Conservation (phyloP, 2,797 vertebrate genomes). For the Antrozous pallidus region DNA sequence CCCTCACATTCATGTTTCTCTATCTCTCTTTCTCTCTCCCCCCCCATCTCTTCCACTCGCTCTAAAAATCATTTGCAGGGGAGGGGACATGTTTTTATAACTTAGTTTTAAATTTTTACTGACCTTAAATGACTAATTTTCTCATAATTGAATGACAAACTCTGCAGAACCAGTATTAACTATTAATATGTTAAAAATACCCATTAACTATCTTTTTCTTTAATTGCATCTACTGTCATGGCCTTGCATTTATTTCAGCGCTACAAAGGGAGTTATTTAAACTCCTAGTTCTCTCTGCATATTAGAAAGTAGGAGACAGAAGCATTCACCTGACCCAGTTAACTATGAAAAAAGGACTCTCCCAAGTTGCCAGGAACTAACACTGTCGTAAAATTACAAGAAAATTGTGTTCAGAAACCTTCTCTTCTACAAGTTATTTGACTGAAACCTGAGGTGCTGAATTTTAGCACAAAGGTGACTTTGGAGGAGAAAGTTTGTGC, state of each 20-base stretch:
- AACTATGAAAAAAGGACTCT: background rate
- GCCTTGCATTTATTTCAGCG: slow-evolving; percentile 4
- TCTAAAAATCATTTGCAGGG: too few species aligned
- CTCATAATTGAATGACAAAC: background rate
- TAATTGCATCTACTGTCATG: background rate
- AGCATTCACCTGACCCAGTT: background rate
- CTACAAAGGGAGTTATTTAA: slow-evolving; percentile 26
- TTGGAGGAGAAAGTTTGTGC: slow-evolving; percentile 65
- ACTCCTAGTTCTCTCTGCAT: background rate
- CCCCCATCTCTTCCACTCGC: too few species aligned
- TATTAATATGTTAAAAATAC: slow-evolving; percentile 42
- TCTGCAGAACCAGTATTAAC: background rate
- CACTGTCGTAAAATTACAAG: slow-evolving; percentile 5
- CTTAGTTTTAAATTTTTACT: slow-evolving; percentile 9
- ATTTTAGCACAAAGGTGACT: slow-evolving; percentile 69
- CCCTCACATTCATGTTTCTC: too few species aligned
- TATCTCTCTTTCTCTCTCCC: too few species aligned
- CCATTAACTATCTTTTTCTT: slow-evolving; percentile 5
- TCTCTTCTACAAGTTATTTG: slow-evolving; percentile 45
- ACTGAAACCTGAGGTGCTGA: slow-evolving; percentile 56
- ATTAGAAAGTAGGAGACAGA: slow-evolving; percentile 24
- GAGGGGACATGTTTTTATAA: background rate
- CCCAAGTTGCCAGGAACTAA: background rate
- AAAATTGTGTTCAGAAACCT: slow-evolving; percentile 49
- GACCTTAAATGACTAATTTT: slow-evolving; percentile 31